phyloP scores from a whole-genome alignment of 2,797 vertebrate species.

The Pseudomugil tenellus region DNA sequence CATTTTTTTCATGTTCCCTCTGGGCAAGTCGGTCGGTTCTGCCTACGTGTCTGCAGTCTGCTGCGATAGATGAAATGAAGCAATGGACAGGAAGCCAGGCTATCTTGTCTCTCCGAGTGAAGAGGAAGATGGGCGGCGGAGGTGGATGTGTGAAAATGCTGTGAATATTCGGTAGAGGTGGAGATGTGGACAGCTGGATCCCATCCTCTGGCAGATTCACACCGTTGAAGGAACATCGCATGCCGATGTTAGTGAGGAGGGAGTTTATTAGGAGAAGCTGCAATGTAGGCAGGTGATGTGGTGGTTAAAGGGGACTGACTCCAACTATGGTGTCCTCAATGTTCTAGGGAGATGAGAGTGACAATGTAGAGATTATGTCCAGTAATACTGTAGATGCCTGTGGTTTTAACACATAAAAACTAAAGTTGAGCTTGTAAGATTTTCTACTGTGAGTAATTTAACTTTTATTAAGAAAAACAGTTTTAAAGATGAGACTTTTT shows the following conservation, averaged over 20 bases:
- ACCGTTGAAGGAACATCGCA: constrained; percentile 70
- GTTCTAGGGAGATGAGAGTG: neutral
- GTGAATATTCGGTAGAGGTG: constrained; percentile 39
- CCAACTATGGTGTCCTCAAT: constrained; percentile 30
- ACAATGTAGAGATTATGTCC: constrained; percentile 7
- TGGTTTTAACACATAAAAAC: neutral
- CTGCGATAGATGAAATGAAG: constrained; percentile 21
- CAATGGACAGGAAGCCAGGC: constrained; percentile 34
- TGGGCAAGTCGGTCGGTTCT: neutral
- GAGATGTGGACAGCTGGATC: constrained; percentile 72
- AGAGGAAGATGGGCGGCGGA: constrained; percentile 4
- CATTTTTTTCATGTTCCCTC: constrained; percentile 44
- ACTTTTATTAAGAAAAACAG: too few species aligned
- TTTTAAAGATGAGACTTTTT: too few species aligned
- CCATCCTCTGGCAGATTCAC: constrained; percentile 58
- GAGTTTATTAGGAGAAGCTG: constrained; percentile 35
- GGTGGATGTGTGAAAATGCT: constrained; percentile 58
- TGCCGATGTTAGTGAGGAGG: constrained; percentile 42
- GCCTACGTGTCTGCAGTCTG: neutral
- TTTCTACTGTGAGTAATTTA: too few species aligned
- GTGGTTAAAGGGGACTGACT: constrained; percentile 18
- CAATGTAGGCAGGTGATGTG: constrained; percentile 6
- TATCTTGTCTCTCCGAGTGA: constrained; percentile 6
- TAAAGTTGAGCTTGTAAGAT: too few species aligned
- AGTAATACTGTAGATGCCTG: neutral